These are phyloP conservation scores for Diachrysia chrysitis DNA, from an alignment of 2,888 invertebrate genomes.

Conservation along the genomic window DNA sequence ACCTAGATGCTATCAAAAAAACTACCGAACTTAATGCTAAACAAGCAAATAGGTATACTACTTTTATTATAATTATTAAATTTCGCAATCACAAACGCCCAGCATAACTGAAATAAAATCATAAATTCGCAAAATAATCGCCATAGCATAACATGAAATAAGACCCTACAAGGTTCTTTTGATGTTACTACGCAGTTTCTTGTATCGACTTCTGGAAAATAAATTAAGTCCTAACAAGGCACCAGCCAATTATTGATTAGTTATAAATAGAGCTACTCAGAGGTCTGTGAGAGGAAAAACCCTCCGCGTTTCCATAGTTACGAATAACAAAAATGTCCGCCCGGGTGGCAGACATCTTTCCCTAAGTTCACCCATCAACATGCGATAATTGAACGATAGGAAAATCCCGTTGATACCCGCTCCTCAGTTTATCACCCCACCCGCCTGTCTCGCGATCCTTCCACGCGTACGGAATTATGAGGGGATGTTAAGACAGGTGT, in stretches of 20 bases:
- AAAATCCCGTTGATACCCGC: neutral
- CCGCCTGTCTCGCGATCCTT: constrained; percentile 19
- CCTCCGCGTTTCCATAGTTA: too few relatives aligned
- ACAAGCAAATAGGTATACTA: too few relatives aligned
- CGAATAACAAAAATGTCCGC: too few relatives aligned
- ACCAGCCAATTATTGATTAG: too few relatives aligned
- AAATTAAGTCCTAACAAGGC: too few relatives aligned
- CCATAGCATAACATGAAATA: neutral
- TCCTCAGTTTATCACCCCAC: neutral
- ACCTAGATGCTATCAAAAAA: too few relatives aligned
- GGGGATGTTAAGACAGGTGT: neutral
- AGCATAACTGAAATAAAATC: neutral
- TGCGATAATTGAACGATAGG: constrained; percentile 6
- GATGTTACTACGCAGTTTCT: neutral
- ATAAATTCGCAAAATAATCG: neutral
- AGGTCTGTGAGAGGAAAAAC: too few relatives aligned
- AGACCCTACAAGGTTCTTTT: neutral
- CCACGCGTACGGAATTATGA: neutral
- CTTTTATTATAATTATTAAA: too few relatives aligned
- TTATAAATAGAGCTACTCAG: too few relatives aligned
- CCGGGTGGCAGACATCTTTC: constrained; percentile 1
- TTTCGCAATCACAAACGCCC: too few relatives aligned
- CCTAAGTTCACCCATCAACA: neutral
- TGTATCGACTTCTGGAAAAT: too few relatives aligned
- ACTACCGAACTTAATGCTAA: too few relatives aligned